Evolutionary conservation across 1,140 invertebrate genomes (phyloP).

Genomic region (Eulimnadia texana): DNA sequence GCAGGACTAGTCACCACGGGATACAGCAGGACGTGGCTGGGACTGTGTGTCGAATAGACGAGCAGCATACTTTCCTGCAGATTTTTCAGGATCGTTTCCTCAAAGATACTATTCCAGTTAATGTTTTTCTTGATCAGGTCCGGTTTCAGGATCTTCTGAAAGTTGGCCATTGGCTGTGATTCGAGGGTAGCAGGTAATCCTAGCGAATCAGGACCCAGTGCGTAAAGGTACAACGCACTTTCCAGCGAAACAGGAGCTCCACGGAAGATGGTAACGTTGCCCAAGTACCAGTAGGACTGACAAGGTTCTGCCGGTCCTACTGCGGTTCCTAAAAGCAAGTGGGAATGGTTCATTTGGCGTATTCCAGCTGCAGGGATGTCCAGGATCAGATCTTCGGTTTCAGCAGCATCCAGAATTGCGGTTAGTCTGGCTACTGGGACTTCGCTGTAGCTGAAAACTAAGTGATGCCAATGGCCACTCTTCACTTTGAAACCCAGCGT

Average conservation of each 20-base stretch:
- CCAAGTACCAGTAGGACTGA: constrained; percentile 31
- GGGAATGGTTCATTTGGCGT: constrained; percentile 33
- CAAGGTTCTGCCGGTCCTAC: not conserved
- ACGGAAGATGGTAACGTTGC: constrained; percentile 37
- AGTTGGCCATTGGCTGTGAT: constrained; percentile 32
- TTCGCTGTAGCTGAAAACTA: constrained; percentile 33
- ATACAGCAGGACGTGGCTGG: constrained; percentile 39
- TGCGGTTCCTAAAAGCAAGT: constrained; percentile 34
- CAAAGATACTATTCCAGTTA: constrained; percentile 32
- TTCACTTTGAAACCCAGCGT: constrained; percentile 34
- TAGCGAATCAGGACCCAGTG: constrained; percentile 36
- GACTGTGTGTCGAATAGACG: constrained; percentile 40
- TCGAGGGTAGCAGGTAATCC: constrained; percentile 35
- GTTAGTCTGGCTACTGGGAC: constrained; percentile 26
- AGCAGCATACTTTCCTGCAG: constrained; percentile 42
- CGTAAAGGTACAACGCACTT: constrained; percentile 32
- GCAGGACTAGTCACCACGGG: constrained; percentile 38
- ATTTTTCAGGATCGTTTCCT: constrained; percentile 22
- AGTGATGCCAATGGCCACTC: constrained; percentile 39
- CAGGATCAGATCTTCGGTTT: constrained; percentile 32
- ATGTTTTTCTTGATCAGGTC: constrained; percentile 28
- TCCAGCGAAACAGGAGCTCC: constrained; percentile 35
- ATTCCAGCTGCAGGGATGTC: constrained; percentile 35
- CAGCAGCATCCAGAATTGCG: constrained; percentile 37
- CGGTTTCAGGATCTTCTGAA: constrained; percentile 30